These are phyloP conservation scores for Aphrophora alni DNA, from an alignment of 2,888 invertebrate species.

Conservation along the genomic window DNA sequence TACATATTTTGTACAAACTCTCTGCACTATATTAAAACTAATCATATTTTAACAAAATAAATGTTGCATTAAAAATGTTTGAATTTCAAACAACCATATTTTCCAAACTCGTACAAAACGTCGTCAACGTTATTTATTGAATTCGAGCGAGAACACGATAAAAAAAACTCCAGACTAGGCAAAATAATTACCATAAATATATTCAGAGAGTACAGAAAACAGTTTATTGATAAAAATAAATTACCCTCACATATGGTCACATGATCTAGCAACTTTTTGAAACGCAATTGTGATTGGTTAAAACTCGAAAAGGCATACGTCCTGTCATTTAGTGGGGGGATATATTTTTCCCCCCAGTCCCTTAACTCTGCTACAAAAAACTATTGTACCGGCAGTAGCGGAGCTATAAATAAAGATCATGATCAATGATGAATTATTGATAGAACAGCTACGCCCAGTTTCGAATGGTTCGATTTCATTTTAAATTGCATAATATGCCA, in stretches of 20 bases:
- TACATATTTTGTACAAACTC: too few relatives aligned
- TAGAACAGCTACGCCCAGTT: not conserved
- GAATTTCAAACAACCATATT: too few relatives aligned
- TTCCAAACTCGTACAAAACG: too few relatives aligned
- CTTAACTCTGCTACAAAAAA: not conserved
- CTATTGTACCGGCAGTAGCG: not conserved
- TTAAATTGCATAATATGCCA: not conserved
- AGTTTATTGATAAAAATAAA: not conserved
- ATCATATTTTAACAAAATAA: too few relatives aligned
- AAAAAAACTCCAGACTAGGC: too few relatives aligned
- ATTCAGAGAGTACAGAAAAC: not conserved
- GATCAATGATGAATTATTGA: not conserved
- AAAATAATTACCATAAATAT: too few relatives aligned
- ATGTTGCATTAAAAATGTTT: too few relatives aligned
- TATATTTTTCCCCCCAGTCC: not conserved
- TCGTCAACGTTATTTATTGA: too few relatives aligned
- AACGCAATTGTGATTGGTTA: not conserved
- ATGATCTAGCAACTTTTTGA: not conserved
- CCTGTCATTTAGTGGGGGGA: not conserved
- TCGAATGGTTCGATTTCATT: not conserved
- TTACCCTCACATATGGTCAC: not conserved
- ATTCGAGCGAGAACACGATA: too few relatives aligned
- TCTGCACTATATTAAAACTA: too few relatives aligned
- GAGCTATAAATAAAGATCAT: conserved; percentile 34
- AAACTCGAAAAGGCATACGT: not conserved